Conservation (phyloP, 2,797 vertebrate genomes). For the Lerista edwardsae region DNA sequence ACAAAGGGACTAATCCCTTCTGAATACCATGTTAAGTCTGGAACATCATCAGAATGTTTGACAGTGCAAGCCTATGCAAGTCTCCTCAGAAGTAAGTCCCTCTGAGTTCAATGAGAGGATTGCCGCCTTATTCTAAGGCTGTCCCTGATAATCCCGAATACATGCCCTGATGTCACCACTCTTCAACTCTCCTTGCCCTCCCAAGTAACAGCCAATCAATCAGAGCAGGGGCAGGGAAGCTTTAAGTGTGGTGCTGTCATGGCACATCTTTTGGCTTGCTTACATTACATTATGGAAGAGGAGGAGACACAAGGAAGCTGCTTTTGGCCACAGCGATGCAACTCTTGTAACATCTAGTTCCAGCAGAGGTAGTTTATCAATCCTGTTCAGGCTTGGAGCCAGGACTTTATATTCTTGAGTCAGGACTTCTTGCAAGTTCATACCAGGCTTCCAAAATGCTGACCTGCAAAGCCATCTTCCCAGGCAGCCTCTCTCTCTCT, state of each 20-base stretch:
- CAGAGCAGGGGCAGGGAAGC: not conserved
- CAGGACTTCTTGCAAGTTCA: not conserved
- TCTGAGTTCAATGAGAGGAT: no score
- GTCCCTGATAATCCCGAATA: not conserved
- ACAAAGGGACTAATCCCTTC: not conserved
- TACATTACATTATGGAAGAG: not conserved
- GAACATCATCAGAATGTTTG: not conserved
- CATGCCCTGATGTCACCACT: not conserved
- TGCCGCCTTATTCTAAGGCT: no score
- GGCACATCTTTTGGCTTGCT: not conserved
- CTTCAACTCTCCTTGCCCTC: not conserved
- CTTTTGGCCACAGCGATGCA: not conserved
- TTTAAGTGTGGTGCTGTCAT: not conserved
- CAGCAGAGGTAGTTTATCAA: not conserved
- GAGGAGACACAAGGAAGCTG: not conserved
- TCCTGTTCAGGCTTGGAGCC: not conserved
- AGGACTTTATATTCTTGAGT: not conserved
- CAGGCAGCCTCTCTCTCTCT: not conserved
- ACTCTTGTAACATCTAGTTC: not conserved
- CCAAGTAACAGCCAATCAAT: not conserved
- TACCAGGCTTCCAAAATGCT: not conserved
- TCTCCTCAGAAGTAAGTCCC: no score
- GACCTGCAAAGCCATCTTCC: not conserved
- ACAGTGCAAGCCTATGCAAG: no score
- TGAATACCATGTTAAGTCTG: not conserved